These are phyloP conservation scores for Marisa cornuarietis DNA, from an alignment of 1,140 invertebrate genomes.

Conservation along the genomic window DNA sequence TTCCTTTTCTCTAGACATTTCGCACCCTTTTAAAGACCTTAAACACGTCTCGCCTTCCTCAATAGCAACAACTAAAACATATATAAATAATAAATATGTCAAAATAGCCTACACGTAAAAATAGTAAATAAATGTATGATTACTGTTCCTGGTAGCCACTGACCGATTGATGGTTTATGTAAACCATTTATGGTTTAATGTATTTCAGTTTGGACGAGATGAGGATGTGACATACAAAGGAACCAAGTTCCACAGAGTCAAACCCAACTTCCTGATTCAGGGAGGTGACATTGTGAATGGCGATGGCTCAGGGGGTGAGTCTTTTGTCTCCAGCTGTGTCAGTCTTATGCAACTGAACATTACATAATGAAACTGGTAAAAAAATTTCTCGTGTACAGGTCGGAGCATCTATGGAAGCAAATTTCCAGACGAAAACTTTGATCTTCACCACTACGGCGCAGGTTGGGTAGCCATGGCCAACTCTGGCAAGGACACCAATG, in stretches of 20 bases:
- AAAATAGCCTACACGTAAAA: too few relatives aligned
- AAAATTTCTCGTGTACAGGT: conserved; percentile 68
- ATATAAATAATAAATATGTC: neutral
- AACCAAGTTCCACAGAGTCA: conserved; percentile 56
- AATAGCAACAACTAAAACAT: neutral
- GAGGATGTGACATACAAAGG: conserved; percentile 8
- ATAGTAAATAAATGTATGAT: too few relatives aligned
- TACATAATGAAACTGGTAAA: too few relatives aligned
- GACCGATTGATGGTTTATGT: neutral
- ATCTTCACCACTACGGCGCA: conserved; percentile 49
- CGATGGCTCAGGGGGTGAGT: conserved; percentile 64
- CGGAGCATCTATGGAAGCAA: conserved; percentile 90
- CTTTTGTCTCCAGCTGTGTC: neutral
- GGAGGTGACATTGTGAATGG: conserved; percentile 64
- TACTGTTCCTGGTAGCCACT: too few relatives aligned
- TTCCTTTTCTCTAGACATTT: too few relatives aligned
- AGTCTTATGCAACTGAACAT: too few relatives aligned
- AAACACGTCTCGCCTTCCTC: neutral
- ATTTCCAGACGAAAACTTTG: conserved; percentile 70
- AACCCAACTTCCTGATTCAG: conserved; percentile 66
- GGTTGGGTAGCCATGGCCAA: conserved; percentile 64
- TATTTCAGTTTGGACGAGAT: conserved; percentile 36
- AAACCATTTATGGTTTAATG: neutral
- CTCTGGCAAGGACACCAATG: conserved; percentile 59
- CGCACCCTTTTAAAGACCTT: neutral